Evolutionary conservation across 2,888 invertebrate species (phyloP), one percentile per base, ranked within the genome.

Genomic region (Trichopria drosophilae): DNA sequence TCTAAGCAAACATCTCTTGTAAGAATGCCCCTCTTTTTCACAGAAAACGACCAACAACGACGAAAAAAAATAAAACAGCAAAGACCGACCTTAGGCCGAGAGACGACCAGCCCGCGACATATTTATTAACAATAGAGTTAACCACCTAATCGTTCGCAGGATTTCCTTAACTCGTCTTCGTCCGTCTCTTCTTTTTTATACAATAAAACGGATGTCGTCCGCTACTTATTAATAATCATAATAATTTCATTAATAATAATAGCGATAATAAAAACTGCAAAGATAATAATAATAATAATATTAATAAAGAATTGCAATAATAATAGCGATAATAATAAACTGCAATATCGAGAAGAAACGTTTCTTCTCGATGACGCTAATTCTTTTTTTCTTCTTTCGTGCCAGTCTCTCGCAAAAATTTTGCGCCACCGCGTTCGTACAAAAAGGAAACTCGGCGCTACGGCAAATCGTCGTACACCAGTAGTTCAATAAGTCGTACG

Each of bases 41-140:
- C n/a, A n/a, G n/a, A n/a, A n/a, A n/a, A n/a, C n/a, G n/a, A n/a
- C n/a, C n/a, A n/a, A n/a, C n/a, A n/a, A n/a, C n/a, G n/a, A n/a
- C n/a, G n/a, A n/a, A n/a, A n/a, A n/a, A n/a, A n/a, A n/a, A n/a
- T n/a, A n/a, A n/a, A n/a, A n/a, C n/a, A n/a, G n/a, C n/a, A n/a
- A n/a, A n/a, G n/a, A n/a, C 56, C 63, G 60, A 67, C 64, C 66
- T 61, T 68, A 65, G 63, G 68, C 60, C 68, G 55, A 64, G 53
- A 48, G 59, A n/a, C n/a, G n/a, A 64, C 65, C 64, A 66, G 59
- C 67, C 64, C 63, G 68, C 71, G 71, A 73, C 70, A 63, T 65
- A 66, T 72, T 71, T 65, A 71, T 73, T 68, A 73, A 73, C 72
- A 73, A 71, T 71, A 72, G 63, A 65, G 66, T 72, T 68, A 68